Evolutionary conservation across 2,888 invertebrate genomes (phyloP), one percentile per base, ranked within the genome.

Genomic region (Hirtodrosophila confusa): DNA sequence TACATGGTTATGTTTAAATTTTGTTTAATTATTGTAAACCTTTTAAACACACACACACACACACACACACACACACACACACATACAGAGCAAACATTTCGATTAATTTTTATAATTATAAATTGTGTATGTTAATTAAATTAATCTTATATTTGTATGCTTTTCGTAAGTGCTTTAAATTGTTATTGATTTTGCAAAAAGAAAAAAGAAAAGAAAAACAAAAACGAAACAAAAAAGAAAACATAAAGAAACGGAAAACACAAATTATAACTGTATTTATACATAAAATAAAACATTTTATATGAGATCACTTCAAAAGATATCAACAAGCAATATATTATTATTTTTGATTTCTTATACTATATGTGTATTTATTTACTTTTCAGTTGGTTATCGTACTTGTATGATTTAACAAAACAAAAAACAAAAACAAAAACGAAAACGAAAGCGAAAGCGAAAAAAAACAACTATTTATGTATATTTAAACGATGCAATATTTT

Each of bases 221-320:
- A 56, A 57, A 31, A 17, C 62, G 56, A 43, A 48, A 50, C 27
- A 41, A 43, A 23, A 17, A 24, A 54, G 29, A 23, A 55, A 61
- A 33, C 12, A 55, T 58, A 39, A 54, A 47, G 27, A 49, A 37
- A 44, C 4, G 11, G 44, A 48, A 73, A 69, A 76, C 69, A 86
- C 64, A 84, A 80, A 84, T 84, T 70, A 78, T 74, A 87, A 64
- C 77, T 80, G 78, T 86, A 80, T 86, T 84, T 84, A 80, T 69
- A 73, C 66, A 79, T 61, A 54, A 80, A 80, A 69, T 53, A 77
- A 75, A 83, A 76, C 41, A 80, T 80, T 84, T 80, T 84, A 73
- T 76, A 84, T 84, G 73, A 69, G 47, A 80, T 69, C 69, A 72
- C 58, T 72, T 50, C 23, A 60, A 68, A 33, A 47, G 12, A 31